Evolutionary conservation across 2,888 invertebrate species (phyloP), one percentile per base, ranked within the genome.

Genomic region (Flexamia atlantica): DNA sequence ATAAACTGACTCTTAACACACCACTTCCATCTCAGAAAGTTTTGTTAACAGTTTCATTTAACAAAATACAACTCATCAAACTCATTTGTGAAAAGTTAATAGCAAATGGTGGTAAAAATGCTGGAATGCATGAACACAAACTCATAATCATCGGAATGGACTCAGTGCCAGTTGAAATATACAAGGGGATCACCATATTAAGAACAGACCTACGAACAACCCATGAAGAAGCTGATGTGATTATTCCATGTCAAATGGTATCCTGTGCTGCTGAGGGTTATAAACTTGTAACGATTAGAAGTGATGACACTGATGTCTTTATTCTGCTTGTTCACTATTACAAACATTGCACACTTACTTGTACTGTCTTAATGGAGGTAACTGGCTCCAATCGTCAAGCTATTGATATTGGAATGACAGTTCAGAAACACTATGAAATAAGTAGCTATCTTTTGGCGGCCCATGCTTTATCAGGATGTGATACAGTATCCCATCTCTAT

Each of bases 381-480:
- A 68, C 28, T 68, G 68, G 28, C 68, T 68, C 68, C 68, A 12
- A 68, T 30, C 68, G 32, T 68, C 30, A 68, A 68, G 68, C 20
- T 68, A 68, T 68, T 68, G 68, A 68, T 68, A 68, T 68, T 68
- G 68, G 68, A 68, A 68, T 32, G 68, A 68, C 68, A 68, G 68
- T 68, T 68, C 68, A 68, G 68, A 68, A 68, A 32, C 68, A 68
- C 32, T 68, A 12, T 68, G 68, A 30, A 68, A 68, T 68, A 68
- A 68, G 12, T 68, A 68, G n/a, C 10, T 68, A 68, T 68, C 68
- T 68, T 68, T 68, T 68, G 68, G 68, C 28, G 25, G 17, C 68
- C 32, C 12, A 32, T 17, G 28, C 68, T 68, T 68, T 68, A 68
- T 68, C 68, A 68, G 30, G 68, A 68, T 53, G 53, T n/a, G 20